Conservation (phyloP, 2,797 vertebrate genomes). For the Glossophaga mutica region DNA sequence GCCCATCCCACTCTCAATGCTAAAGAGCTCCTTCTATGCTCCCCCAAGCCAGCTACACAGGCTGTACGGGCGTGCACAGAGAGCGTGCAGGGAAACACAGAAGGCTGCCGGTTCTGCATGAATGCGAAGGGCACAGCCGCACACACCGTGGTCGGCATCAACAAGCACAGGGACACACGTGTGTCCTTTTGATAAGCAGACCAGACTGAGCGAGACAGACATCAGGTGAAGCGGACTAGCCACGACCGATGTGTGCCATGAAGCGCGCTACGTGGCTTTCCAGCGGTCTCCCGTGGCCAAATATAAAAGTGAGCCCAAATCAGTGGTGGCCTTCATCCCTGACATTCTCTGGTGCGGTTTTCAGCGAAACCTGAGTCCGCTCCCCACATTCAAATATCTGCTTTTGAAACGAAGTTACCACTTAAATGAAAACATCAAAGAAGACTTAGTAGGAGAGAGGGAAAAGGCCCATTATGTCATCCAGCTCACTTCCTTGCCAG, state of each 20-base stretch:
- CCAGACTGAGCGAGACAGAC: background rate
- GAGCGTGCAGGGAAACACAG: background rate
- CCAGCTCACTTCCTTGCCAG: background rate
- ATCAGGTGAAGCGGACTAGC: background rate
- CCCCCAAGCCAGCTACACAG: background rate
- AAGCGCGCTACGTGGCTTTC: background rate
- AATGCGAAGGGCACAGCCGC: background rate
- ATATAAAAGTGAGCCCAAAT: background rate
- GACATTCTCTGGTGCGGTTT: background rate
- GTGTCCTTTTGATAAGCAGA: background rate
- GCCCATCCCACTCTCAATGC: background rate
- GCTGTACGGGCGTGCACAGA: background rate
- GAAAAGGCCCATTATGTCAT: background rate
- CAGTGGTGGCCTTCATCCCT: background rate
- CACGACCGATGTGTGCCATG: background rate
- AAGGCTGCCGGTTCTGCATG: background rate
- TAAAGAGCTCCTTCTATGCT: background rate
- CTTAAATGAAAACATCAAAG: conserved; percentile 27
- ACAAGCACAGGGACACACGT: background rate
- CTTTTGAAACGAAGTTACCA: background rate
- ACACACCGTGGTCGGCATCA: background rate
- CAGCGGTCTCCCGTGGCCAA: background rate
- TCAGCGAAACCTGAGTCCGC: background rate
- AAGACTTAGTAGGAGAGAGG: background rate
- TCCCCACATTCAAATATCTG: background rate